phyloP scores from a whole-genome alignment of 1,140 invertebrate species.

The Cotesia chilonis region DNA sequence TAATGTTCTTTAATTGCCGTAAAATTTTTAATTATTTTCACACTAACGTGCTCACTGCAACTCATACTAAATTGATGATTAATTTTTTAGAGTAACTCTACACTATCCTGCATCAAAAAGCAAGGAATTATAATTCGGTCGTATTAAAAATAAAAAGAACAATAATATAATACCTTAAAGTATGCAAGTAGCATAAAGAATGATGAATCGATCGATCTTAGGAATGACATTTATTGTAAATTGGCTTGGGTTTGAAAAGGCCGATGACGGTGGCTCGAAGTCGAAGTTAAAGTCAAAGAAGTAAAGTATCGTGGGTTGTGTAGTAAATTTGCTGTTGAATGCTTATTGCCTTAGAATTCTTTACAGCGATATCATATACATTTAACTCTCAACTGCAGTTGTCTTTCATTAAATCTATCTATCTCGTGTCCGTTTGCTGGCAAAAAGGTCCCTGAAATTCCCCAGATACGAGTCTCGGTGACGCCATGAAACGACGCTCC shows the following conservation, averaged over 20 bases:
- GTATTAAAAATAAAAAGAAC: no score
- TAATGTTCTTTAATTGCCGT: no score
- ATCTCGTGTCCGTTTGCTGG: neutral
- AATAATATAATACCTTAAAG: no score
- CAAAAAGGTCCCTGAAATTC: constrained; percentile 35
- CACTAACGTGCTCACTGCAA: no score
- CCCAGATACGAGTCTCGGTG: constrained; percentile 38
- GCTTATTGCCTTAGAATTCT: no score
- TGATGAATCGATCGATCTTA: constrained; percentile 7
- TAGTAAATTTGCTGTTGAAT: neutral
- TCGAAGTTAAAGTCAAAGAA: neutral
- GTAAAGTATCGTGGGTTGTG: neutral
- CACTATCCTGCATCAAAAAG: no score
- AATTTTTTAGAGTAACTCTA: no score
- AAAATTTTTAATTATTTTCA: no score
- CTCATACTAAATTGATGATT: no score
- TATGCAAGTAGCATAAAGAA: neutral
- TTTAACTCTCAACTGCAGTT: neutral
- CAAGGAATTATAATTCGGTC: no score
- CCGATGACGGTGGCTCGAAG: neutral
- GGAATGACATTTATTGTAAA: constrained; percentile 22
- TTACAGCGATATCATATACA: neutral
- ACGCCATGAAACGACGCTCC: constrained; percentile 31
- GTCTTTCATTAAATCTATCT: constrained; percentile 6
- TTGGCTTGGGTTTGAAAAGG: neutral